These are phyloP conservation scores for Cassiopea andromeda DNA, from an alignment of 30 jellyfish, hydroid and myxozoan genomes.

Conservation along the genomic window DNA sequence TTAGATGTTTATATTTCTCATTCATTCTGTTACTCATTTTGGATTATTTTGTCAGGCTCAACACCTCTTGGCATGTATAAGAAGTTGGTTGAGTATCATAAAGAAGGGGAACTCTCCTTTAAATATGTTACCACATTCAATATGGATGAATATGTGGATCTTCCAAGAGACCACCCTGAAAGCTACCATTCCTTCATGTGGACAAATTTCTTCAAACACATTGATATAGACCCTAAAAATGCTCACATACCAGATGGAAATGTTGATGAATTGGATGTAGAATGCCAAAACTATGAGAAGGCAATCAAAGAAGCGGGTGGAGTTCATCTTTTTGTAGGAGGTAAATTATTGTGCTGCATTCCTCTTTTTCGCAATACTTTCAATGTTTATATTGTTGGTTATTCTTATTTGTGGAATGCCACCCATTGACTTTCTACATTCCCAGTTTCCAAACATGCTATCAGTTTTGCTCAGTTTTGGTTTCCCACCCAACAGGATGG, in stretches of 20 bases:
- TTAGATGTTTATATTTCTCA: neutral
- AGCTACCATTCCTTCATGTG: slow-evolving; percentile 98
- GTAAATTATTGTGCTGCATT: slow-evolving; percentile 30
- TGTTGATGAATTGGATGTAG: slow-evolving; percentile 81
- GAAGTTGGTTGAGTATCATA: slow-evolving; percentile 80
- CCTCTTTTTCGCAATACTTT: too few species aligned
- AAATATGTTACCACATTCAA: slow-evolving; percentile 90
- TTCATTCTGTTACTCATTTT: neutral
- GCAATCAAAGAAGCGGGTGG: slow-evolving; percentile 90
- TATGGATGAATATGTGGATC: slow-evolving; percentile 96
- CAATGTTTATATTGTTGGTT: too few species aligned
- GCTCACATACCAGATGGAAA: slow-evolving; percentile 93
- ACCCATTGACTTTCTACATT: too few species aligned
- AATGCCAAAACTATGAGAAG: slow-evolving; percentile 82
- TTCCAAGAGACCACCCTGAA: slow-evolving; percentile 96
- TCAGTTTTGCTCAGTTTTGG: too few species aligned
- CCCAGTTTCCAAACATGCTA: too few species aligned
- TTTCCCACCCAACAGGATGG: too few species aligned
- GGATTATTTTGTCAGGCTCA: slow-evolving; percentile 53
- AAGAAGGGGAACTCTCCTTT: slow-evolving; percentile 82
- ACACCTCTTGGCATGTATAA: slow-evolving; percentile 98
- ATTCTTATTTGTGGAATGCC: too few species aligned
- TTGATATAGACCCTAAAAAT: slow-evolving; percentile 92
- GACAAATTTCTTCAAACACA: slow-evolving; percentile 94
- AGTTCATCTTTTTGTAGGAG: slow-evolving; percentile 89